Percentiles rank a stretch among this genome's conserved stretches.
phyloP scores from a whole-genome alignment of 2,797 vertebrate species.

The Bovichtus diacanthus region DNA sequence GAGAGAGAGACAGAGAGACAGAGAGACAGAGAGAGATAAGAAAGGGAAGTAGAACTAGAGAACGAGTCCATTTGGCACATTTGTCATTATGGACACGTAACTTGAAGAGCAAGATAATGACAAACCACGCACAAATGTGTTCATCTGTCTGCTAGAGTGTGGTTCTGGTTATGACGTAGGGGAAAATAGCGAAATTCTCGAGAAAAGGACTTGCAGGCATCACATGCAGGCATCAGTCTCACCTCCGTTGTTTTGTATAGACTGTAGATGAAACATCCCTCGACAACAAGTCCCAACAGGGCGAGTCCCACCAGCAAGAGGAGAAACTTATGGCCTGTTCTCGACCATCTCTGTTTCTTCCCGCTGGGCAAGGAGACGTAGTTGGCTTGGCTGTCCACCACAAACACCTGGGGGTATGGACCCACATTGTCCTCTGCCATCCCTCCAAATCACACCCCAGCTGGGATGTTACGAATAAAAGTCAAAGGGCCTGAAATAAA shows the following conservation, averaged over 20 bases:
- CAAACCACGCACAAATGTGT: not conserved
- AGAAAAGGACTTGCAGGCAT: conserved; percentile 43
- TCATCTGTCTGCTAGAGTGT: not conserved
- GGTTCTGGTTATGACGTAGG: conserved; percentile 40
- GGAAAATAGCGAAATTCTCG: conserved; percentile 52
- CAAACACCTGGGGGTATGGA: conserved; percentile 74
- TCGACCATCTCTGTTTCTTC: conserved; percentile 36
- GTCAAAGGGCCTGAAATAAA: conserved; percentile 3
- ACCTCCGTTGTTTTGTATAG: conserved; percentile 72
- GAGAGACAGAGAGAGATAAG: conserved; percentile 21
- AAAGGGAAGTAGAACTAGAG: conserved; percentile 61
- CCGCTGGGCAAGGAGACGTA: not conserved
- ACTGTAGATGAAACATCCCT: conserved; percentile 74
- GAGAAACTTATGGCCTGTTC: conserved; percentile 35
- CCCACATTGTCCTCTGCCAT: conserved; percentile 67
- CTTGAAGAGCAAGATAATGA: conserved; percentile 11
- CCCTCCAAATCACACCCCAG: conserved; percentile 15
- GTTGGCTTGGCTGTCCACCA: conserved; percentile 74
- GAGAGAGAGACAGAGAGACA: no score
- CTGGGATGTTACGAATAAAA: not conserved
- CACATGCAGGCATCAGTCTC: conserved; percentile 30
- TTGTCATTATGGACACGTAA: not conserved
- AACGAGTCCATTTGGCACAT: conserved; percentile 22
- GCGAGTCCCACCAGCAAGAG: conserved; percentile 60
- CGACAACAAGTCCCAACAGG: conserved; percentile 66